Evolutionary conservation across 1,140 invertebrate species (phyloP), one percentile per base, ranked within the genome.

Genomic region (Drosophila lacteicornis): DNA sequence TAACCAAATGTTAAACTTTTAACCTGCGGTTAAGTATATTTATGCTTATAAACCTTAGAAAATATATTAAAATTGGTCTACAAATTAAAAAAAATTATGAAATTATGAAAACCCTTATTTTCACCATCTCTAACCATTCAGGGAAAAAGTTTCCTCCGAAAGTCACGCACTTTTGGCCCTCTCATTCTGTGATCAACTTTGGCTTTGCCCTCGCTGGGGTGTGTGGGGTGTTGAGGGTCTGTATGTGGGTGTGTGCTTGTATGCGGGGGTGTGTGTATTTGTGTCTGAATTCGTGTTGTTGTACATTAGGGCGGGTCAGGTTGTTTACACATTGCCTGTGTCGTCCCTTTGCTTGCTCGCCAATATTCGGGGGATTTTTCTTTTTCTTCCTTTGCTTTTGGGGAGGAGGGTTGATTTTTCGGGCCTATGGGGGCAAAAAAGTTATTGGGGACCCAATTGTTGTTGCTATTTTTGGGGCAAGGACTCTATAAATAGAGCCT

Each of bases 281-380:
- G 43, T 33, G 27, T 47, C 40, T 42, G 60, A 50, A 38, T 55
- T 42, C 47, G 43, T 77, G 25, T 40, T 68, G 62, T 75, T 69
- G 69, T 82, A 90, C 80, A 84, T 88, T 88, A 82, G 76, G 85
- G 85, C 85, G 85, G 85, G 85, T 88, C 88, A 88, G 85, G 85
- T 85, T 90, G 85, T 84, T 79, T 71, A 79, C 75, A 79, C 75
- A 71, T 49, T 79, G 75, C 70, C 42, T 49, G 30, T 49, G 30
- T 63, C 25, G 43, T 67, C 51, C 56, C 36, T 45, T 76, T 46
- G 46, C 47, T 56, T 59, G 50, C 46, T 70, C 15, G 66, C 33
- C 27, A 42, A 49, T 58, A 70, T 69, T 40, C 46, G 40, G 61
- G 62, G 9, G 25, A 8, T 33, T 33, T 40, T 33, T 68, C 43